Conservation (phyloP, 1,140 invertebrate species). For the Colletes latitarsis region DNA sequence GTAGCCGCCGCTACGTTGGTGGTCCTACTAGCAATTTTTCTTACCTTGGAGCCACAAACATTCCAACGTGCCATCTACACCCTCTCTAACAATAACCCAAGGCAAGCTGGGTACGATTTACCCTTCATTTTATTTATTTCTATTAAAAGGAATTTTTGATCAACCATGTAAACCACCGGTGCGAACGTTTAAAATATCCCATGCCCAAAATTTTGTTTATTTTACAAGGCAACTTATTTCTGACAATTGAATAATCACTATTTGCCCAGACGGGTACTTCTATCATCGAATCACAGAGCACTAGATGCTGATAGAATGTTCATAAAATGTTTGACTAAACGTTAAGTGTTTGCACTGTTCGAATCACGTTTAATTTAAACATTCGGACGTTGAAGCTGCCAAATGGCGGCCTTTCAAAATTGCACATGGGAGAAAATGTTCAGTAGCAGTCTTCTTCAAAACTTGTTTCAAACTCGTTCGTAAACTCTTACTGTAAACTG, state of each 20-base stretch:
- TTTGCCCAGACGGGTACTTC: no score
- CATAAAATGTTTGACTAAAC: neutral
- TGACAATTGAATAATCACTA: no score
- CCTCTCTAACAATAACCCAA: slow-evolving; percentile 75
- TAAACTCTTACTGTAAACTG: no score
- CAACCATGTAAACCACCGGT: neutral
- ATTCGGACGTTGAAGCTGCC: no score
- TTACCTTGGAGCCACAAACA: slow-evolving; percentile 76
- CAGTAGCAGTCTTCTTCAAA: no score
- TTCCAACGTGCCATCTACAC: slow-evolving; percentile 71
- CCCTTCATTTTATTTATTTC: slow-evolving; percentile 67
- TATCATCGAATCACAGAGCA: neutral
- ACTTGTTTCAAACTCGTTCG: no score
- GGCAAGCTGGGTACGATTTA: slow-evolving; percentile 78
- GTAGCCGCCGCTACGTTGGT: slow-evolving; percentile 72
- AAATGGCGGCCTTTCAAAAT: no score
- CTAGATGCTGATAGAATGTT: neutral
- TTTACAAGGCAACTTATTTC: no score
- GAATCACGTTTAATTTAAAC: no score
- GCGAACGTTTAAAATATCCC: neutral
- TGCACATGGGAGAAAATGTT: no score
- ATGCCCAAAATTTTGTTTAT: slow-evolving; percentile 10
- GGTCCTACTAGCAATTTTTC: slow-evolving; percentile 75
- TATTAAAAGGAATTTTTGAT: slow-evolving; percentile 14
- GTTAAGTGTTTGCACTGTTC: neutral